phyloP scores from a whole-genome alignment of 1,140 invertebrate genomes.

The Drosophila aff. region DNA sequence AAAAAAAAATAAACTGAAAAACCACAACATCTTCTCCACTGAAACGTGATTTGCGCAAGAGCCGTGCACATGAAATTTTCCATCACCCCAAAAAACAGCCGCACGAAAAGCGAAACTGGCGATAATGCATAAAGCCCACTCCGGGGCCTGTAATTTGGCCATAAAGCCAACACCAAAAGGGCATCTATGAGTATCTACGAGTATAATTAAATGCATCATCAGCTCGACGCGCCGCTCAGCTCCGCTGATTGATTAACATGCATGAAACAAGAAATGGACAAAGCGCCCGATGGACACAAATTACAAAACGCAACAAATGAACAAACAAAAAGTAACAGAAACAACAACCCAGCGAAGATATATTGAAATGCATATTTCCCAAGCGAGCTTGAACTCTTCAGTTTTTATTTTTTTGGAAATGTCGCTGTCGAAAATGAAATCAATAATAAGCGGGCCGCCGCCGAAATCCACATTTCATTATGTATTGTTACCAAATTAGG shows the following conservation, averaged over 20 bases:
- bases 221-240: conserved; percentile 26
- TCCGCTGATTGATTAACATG: conserved; percentile 76
- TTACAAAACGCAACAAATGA: conserved; percentile 67
- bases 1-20: background rate
- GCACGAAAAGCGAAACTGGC: conserved; percentile 35
- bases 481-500: conserved; percentile 59
- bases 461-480: conserved; percentile 65
- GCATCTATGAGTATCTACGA: conserved; percentile 22
- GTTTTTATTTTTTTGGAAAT: conserved; percentile 30
- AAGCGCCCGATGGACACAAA: conserved; percentile 62
- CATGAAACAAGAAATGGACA: conserved; percentile 54
- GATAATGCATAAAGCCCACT: conserved; percentile 55
- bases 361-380: conserved; percentile 57
- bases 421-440: conserved; percentile 55
- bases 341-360: conserved; percentile 10
- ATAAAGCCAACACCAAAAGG: conserved; percentile 48
- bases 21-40: conserved; percentile 23
- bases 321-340: conserved; percentile 31
- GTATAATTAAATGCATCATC: conserved; percentile 73
- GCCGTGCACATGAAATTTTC: conserved; percentile 26
- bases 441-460: conserved; percentile 51
- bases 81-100: conserved; percentile 28
- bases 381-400: conserved; percentile 59
- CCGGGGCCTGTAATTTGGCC: conserved; percentile 49
- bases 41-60: conserved; percentile 34